Conservation (phyloP, 1,140 invertebrate species). For the Tachypleus tridentatus region DNA sequence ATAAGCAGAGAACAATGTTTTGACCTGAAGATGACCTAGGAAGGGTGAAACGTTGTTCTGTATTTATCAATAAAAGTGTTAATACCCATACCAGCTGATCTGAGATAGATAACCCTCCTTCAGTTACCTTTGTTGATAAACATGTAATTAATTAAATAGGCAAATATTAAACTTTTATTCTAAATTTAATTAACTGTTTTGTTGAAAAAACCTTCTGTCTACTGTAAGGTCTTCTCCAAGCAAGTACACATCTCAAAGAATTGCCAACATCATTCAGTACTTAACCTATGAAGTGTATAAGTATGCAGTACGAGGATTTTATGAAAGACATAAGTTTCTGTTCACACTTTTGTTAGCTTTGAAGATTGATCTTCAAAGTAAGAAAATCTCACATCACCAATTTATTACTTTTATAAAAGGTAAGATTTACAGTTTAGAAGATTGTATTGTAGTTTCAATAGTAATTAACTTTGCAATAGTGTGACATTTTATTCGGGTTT, state of each 20-base stretch:
- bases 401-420: slow-evolving; percentile 92
- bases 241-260: slow-evolving; percentile 67
- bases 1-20: no score
- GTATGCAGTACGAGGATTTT: slow-evolving; percentile 81
- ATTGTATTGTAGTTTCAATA: slow-evolving; percentile 3
- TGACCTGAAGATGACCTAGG: no score
- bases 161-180: no score
- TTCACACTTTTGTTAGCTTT: slow-evolving; percentile 92
- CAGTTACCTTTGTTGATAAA: no score
- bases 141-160: no score
- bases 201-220: slow-evolving; percentile 3
- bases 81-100: no score
- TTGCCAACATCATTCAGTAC: slow-evolving; percentile 77
- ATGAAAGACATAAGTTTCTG: slow-evolving; percentile 79
- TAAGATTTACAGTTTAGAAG: slow-evolving; percentile 22
- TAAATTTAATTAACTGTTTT: no score
- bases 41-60: no score
- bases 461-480: no score
- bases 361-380: slow-evolving; percentile 82
- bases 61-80: no score
- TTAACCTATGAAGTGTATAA: slow-evolving; percentile 86
- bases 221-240: slow-evolving; percentile 58
- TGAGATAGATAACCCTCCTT: no score
- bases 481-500: no score
- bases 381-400: slow-evolving; percentile 73